A percentile compares a stretch with the other conserved stretches of the same genome.
Evolutionary conservation across 1,140 invertebrate species (phyloP).

Genomic region (Gryon sp.): DNA sequence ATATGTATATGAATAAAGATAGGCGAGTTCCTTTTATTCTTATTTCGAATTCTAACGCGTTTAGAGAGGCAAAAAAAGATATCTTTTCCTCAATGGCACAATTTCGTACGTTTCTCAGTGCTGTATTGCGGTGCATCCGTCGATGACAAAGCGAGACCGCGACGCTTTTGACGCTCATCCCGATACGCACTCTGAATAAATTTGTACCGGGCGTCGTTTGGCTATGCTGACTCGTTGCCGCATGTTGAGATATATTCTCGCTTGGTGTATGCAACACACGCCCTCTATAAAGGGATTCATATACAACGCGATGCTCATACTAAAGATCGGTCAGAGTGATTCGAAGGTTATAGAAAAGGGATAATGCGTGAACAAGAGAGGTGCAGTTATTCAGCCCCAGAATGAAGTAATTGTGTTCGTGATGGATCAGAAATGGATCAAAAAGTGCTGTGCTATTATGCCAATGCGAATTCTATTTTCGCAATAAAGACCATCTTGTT

Average conservation of each 20-base stretch:
- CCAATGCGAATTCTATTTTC: background rate
- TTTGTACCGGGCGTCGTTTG: constrained; percentile 52
- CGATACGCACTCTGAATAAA: constrained; percentile 61
- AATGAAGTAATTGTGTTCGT: constrained; percentile 26
- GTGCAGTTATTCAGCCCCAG: constrained; percentile 17
- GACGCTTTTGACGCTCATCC: constrained; percentile 52
- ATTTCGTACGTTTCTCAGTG: constrained; percentile 40
- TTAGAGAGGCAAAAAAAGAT: constrained; percentile 27
- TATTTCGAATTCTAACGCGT: constrained; percentile 11
- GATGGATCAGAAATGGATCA: constrained; percentile 1
- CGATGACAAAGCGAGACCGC: constrained; percentile 53
- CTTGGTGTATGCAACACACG: constrained; percentile 51
- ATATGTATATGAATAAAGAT: constrained; percentile 17
- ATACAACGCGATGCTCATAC: constrained; percentile 45
- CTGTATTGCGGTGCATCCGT: constrained; percentile 33
- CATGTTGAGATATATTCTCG: constrained; percentile 47
- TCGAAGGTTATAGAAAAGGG: constrained; percentile 42
- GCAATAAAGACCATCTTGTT: background rate
- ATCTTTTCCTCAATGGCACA: constrained; percentile 37
- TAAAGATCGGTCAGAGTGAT: constrained; percentile 45
- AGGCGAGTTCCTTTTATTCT: constrained; percentile 18
- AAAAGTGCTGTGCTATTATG: constrained; percentile 3
- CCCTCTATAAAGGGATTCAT: constrained; percentile 48
- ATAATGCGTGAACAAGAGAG: background rate
- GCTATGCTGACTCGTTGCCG: constrained; percentile 42